Base-by-base conservation (phyloP, 1,140 invertebrate species). In the Drosophila cardini region DNA sequence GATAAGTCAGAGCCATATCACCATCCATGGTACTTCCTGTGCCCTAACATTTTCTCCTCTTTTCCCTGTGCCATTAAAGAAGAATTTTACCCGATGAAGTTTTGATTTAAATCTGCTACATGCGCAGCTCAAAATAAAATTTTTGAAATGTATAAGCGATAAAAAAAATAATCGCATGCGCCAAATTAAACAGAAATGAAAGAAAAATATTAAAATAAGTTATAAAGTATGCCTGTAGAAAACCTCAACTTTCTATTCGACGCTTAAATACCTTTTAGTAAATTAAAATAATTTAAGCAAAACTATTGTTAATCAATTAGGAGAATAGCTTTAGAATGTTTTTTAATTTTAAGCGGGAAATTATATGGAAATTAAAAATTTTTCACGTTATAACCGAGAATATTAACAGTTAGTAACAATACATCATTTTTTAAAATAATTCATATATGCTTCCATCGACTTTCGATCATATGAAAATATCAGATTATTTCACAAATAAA, bases 151-250 rank as follows among this genome's bases (percentile, higher is more conserved):
- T 16, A 36, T 40, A 58, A 38, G 18, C 16, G 21, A 57, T 9
- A 71, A 76, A 62, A 53, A 61, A 40, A n/a, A 69, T 82, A 78
- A 86, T 86, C 68, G 67, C 68, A 63, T 73, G 48, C 78, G 82
- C 75, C 71, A 86, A 86, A 86, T 86, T 86, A 86, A 78, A 76
- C 82, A 82, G 40, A 42, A 70, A 52, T 72, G 34, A 46, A 70
- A 55, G 48, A 42, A 55, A 76, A 69, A 71, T 70, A 63, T 56
- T 36, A 67, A 48, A 74, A 55, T 45, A 62, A 62, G 76, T 30
- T 46, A 36, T 8, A 7, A 36, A 36, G 34, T 8, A 15, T 13
- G 10, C 6, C 1, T 8, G n/a, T 30, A 11, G 7, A 34, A 52
- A 52, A 15, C 21, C 5, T 26, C 4, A 26, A 26, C 21, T 26